Evolutionary conservation across 1,140 invertebrate genomes (phyloP).

Genomic region (Caenorhabditis remanei): DNA sequence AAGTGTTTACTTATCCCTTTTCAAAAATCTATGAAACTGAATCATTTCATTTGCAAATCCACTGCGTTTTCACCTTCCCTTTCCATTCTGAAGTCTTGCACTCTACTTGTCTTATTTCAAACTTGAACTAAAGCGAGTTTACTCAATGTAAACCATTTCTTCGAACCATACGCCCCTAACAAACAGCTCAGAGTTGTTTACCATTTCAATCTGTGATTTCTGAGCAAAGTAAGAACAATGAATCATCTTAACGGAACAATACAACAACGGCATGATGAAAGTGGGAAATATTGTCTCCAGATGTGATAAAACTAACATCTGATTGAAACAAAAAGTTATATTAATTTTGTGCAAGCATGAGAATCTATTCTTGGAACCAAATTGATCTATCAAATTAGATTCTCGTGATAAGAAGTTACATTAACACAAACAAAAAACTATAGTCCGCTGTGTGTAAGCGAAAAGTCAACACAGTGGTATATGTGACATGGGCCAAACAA

Average conservation of each 20-base stretch:
- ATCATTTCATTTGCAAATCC: too few relatives aligned
- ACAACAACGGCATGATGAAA: neutral
- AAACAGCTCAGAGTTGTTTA: conserved; percentile 27
- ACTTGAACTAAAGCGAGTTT: neutral
- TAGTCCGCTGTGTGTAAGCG: conserved; percentile 27
- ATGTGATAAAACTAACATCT: neutral
- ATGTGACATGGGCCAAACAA: conserved; percentile 37
- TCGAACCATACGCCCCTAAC: neutral
- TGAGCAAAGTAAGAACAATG: conserved; percentile 33
- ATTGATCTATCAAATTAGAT: conserved; percentile 48
- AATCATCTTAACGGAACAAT: neutral
- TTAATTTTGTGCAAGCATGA: neutral
- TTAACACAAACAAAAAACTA: conserved; percentile 35
- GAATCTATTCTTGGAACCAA: conserved; percentile 31
- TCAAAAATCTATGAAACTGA: too few relatives aligned
- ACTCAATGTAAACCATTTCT: neutral
- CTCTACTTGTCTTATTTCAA: neutral
- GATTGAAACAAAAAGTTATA: neutral
- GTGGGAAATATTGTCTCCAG: neutral
- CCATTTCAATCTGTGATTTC: conserved; percentile 41
- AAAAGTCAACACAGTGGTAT: conserved; percentile 44
- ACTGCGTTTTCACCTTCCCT: too few relatives aligned
- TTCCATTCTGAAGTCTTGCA: neutral
- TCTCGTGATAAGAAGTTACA: conserved; percentile 48
- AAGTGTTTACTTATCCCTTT: too few relatives aligned